Conservation (phyloP, 1,140 invertebrate species). For the Caerostris darwini region DNA sequence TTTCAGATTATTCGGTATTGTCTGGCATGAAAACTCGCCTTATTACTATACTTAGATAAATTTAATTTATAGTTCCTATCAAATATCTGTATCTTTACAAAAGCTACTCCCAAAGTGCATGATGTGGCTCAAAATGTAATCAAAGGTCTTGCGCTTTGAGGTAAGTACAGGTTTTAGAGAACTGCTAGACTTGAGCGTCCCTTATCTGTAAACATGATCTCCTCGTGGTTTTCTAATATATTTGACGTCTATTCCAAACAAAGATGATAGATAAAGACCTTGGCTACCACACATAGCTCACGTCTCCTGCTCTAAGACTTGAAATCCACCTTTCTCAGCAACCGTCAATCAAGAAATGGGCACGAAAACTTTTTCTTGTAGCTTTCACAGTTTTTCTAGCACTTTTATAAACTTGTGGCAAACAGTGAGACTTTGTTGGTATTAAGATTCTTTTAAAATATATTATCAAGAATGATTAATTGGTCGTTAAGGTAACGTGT, state of each 20-base stretch:
- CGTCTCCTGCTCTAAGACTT: background rate
- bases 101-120: background rate
- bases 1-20: conserved; percentile 1
- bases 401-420: background rate
- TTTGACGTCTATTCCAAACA: conserved; percentile 60
- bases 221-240: conserved; percentile 32
- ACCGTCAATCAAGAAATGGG: conserved; percentile 40
- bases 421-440: background rate
- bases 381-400: background rate
- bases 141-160: conserved; percentile 21
- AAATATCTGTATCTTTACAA: background rate
- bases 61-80: conserved; percentile 17
- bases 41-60: background rate
- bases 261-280: conserved; percentile 52
- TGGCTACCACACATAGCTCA: conserved; percentile 50
- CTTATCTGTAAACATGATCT: conserved; percentile 43
- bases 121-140: conserved; percentile 16
- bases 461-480: no score
- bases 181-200: background rate
- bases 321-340: background rate
- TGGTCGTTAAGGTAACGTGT: no score
- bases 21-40: background rate
- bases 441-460: background rate
- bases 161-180: conserved; percentile 61
- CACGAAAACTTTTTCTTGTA: conserved; percentile 1